Percentiles rank a stretch among this genome's conserved stretches.
These are phyloP conservation scores for Drosophila orena DNA, from an alignment of 1,140 invertebrate genomes.

Conservation along the genomic window DNA sequence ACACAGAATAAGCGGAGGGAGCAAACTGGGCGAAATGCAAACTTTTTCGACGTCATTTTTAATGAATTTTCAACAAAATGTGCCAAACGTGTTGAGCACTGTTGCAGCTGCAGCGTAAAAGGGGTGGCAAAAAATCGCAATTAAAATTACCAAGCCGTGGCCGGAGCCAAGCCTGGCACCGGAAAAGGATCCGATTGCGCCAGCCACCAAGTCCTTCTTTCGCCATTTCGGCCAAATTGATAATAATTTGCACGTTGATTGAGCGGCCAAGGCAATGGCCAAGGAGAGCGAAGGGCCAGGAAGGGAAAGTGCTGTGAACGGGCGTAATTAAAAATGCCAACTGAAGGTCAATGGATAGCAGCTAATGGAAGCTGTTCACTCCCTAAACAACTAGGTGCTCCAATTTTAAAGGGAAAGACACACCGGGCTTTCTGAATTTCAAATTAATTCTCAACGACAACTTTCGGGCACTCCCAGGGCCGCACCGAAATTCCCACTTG, in stretches of 20 bases:
- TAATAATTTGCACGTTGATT: conserved; percentile 77
- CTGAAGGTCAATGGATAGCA: conserved; percentile 60
- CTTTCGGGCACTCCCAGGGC: conserved; percentile 37
- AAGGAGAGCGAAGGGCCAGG: conserved; percentile 14
- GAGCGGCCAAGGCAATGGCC: conserved; percentile 29
- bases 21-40: conserved; percentile 56
- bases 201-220: background rate
- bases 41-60: conserved; percentile 74
- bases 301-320: conserved; percentile 26
- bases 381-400: conserved; percentile 10
- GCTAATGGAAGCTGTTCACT: conserved; percentile 49
- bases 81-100: conserved; percentile 59
- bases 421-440: conserved; percentile 51
- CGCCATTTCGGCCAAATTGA: conserved; percentile 66
- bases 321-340: conserved; percentile 61
- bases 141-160: conserved; percentile 69
- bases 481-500: conserved; percentile 37
- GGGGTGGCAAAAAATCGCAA: conserved; percentile 64
- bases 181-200: conserved; percentile 36
- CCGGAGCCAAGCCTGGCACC: conserved; percentile 18
- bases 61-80: conserved; percentile 81
- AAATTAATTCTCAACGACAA: conserved; percentile 73
- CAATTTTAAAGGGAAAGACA: conserved; percentile 15
- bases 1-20: conserved; percentile 40
- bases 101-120: background rate